These are phyloP conservation scores for Microcebus griseorufus DNA, from an alignment of 2,113 vertebrate species.

Conservation along the genomic window DNA sequence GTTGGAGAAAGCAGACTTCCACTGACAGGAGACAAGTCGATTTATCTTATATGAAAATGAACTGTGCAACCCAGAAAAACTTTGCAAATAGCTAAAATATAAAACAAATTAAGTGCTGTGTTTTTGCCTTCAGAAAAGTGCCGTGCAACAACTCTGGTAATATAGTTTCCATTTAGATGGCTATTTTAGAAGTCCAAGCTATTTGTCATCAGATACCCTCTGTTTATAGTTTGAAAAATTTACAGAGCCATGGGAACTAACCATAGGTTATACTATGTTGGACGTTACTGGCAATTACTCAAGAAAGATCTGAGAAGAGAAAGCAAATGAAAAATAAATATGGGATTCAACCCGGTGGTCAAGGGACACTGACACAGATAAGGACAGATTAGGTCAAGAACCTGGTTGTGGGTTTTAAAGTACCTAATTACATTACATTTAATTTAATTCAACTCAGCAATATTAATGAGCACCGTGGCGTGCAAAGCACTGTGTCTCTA, in stretches of 20 bases:
- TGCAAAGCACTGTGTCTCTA: neutral
- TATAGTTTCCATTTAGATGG: neutral
- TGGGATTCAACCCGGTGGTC: neutral
- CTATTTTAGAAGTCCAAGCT: constrained; percentile 30
- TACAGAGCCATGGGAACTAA: constrained; percentile 49
- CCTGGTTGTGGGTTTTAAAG: neutral
- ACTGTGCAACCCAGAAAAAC: neutral
- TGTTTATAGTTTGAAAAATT: constrained; percentile 13
- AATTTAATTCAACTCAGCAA: neutral
- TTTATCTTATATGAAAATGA: constrained; percentile 31
- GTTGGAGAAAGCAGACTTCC: neutral
- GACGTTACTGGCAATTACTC: neutral
- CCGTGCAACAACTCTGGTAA: neutral
- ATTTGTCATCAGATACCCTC: constrained; percentile 41
- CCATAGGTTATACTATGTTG: neutral
- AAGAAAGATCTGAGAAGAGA: neutral
- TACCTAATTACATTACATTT: neutral
- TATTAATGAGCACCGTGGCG: neutral
- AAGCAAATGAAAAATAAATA: constrained; percentile 47
- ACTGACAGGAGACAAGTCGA: neutral
- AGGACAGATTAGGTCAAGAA: neutral
- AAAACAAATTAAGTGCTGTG: constrained; percentile 24
- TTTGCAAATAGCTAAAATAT: neutral
- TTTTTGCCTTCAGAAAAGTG: constrained; percentile 27
- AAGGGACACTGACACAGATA: neutral